Conservation (phyloP, 2,888 invertebrate species). For the Callimorpha dominula region DNA sequence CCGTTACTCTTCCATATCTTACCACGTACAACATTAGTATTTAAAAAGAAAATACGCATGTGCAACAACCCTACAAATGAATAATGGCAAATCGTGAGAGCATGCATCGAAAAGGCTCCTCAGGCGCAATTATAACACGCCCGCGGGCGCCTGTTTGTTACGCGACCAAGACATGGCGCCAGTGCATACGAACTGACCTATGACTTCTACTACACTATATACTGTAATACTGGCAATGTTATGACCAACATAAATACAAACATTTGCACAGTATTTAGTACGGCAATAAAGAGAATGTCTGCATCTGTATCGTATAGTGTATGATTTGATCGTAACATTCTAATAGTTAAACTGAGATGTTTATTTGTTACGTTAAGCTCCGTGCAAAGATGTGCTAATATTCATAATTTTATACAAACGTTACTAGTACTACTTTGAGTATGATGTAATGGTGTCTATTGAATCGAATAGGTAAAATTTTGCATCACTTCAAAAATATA, state of each 20-base stretch:
- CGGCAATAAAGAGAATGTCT: conserved; percentile 23
- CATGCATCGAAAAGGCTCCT: conserved; percentile 36
- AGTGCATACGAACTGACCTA: conserved; percentile 49
- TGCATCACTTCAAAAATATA: not conserved
- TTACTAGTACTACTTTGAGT: not conserved
- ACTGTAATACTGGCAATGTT: conserved; percentile 29
- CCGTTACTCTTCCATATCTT: not conserved
- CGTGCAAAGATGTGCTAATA: not conserved
- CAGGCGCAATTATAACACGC: conserved; percentile 73
- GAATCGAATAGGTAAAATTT: conserved; percentile 3
- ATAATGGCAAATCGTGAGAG: conserved; percentile 44
- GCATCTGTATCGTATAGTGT: conserved; percentile 12
- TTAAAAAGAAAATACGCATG: not conserved
- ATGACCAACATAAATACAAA: conserved; percentile 36
- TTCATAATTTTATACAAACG: not conserved
- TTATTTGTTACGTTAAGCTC: conserved; percentile 4
- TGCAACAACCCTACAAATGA: conserved; percentile 36
- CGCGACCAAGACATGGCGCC: conserved; percentile 52
- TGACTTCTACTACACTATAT: conserved; percentile 39
- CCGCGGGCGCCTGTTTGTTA: conserved; percentile 71
- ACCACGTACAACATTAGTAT: not conserved
- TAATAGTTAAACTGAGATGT: conserved; percentile 20
- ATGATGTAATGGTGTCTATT: not conserved
- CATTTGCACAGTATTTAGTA: conserved; percentile 35
- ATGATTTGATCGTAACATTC: conserved; percentile 16